These are phyloP conservation scores for Rutpela maculata DNA, from an alignment of 2,888 invertebrate species.

Conservation along the genomic window DNA sequence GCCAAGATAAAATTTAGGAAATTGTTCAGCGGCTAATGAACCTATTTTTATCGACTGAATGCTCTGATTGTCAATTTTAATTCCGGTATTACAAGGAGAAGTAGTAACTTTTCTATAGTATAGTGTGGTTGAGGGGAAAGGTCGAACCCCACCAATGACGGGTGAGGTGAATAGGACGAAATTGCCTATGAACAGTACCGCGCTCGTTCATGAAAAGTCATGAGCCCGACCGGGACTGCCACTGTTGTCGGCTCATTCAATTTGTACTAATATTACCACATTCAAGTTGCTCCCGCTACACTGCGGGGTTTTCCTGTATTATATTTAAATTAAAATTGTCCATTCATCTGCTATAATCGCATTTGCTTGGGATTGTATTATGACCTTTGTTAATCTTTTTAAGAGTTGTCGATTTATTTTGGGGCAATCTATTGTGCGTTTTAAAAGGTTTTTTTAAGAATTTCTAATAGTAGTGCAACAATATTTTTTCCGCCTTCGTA, in stretches of 20 bases:
- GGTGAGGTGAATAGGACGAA: conserved; percentile 49
- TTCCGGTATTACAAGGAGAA: conserved; percentile 37
- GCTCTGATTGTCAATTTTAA: conserved; percentile 41
- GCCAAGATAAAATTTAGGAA: conserved; percentile 1
- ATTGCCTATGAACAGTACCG: conserved; percentile 44
- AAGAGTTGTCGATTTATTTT: too few species aligned
- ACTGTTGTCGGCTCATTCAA: conserved; percentile 42
- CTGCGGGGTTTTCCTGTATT: not conserved
- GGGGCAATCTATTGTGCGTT: too few species aligned
- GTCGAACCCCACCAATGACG: conserved; percentile 42
- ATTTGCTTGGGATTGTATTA: too few species aligned
- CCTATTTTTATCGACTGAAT: conserved; percentile 17
- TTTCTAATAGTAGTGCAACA: too few species aligned
- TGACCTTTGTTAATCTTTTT: too few species aligned
- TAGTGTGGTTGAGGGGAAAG: conserved; percentile 23
- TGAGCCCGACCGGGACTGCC: conserved; percentile 36
- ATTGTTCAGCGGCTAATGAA: conserved; percentile 9
- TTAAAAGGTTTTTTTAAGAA: too few species aligned
- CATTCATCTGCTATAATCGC: not conserved
- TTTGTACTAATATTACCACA: conserved; percentile 34
- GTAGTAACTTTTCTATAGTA: conserved; percentile 39
- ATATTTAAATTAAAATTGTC: conserved; percentile 9
- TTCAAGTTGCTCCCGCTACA: conserved; percentile 1
- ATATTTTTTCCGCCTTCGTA: too few species aligned
- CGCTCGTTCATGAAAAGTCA: conserved; percentile 40